Percentiles rank a stretch among this genome's conserved stretches.
Evolutionary conservation across 1,140 invertebrate species (phyloP).

Genomic region (Pinna nobilis): DNA sequence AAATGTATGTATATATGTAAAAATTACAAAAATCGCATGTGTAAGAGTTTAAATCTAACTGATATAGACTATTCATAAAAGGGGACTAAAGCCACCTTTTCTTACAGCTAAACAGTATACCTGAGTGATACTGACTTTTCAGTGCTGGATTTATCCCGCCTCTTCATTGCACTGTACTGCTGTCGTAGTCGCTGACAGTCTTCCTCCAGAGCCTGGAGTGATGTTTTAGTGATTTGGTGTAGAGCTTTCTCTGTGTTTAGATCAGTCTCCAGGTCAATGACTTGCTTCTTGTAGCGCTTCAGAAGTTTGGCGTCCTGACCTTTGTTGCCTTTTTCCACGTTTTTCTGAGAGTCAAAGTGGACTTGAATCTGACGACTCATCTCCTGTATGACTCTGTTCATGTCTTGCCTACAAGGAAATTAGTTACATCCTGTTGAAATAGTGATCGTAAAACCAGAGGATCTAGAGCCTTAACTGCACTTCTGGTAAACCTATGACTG

Average conservation of each 20-base stretch:
- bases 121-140: constrained; percentile 52
- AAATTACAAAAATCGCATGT: too few species aligned
- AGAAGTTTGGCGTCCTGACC: constrained; percentile 43
- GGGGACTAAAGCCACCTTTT: not conserved
- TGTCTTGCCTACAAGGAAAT: constrained; percentile 68
- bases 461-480: too few species aligned
- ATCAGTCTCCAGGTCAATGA: constrained; percentile 56
- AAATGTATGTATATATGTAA: too few species aligned
- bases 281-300: constrained; percentile 47
- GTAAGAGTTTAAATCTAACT: not conserved
- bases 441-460: too few species aligned
- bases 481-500: too few species aligned
- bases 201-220: constrained; percentile 64
- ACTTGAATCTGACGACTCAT: constrained; percentile 62
- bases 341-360: constrained; percentile 55
- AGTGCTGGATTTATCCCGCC: constrained; percentile 38
- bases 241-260: constrained; percentile 66
- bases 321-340: constrained; percentile 36
- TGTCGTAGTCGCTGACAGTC: constrained; percentile 63
- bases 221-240: constrained; percentile 64
- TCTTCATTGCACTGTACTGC: constrained; percentile 50
- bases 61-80: not conserved
- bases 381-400: constrained; percentile 66
- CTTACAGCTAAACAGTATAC: not conserved
- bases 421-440: too few species aligned